Percentiles rank a stretch among this genome's conserved stretches.
Evolutionary conservation across 2,797 vertebrate genomes (phyloP).

Genomic region (Cynodonichthys magdalenae): DNA sequence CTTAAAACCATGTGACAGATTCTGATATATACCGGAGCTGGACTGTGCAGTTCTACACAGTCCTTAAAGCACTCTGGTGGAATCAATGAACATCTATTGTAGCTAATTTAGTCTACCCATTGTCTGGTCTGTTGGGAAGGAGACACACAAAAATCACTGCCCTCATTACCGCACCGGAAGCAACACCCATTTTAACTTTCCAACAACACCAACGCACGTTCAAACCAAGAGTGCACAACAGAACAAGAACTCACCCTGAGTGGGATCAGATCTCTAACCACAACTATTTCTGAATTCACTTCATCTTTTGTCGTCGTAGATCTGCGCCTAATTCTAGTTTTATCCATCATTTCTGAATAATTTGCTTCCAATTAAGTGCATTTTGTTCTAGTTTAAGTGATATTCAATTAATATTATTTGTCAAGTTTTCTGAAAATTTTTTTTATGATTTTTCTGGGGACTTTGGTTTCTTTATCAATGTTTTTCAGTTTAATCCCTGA

Average conservation of each 20-base stretch:
- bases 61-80: slow-evolving; percentile 31
- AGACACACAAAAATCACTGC: slow-evolving; percentile 70
- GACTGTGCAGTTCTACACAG: slow-evolving; percentile 19
- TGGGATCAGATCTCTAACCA: slow-evolving; percentile 40
- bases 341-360: too few relatives aligned
- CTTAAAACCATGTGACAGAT: slow-evolving; percentile 10
- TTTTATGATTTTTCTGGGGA: too few relatives aligned
- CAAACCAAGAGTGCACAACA: slow-evolving; percentile 50
- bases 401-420: too few relatives aligned
- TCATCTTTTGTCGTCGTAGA: background rate
- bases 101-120: slow-evolving; percentile 74
- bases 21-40: background rate
- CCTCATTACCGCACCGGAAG: slow-evolving; percentile 72
- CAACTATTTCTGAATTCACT: slow-evolving; percentile 27
- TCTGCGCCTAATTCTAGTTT: background rate
- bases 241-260: slow-evolving; percentile 45
- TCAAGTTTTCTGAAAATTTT: too few relatives aligned
- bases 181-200: slow-evolving; percentile 71
- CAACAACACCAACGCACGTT: slow-evolving; percentile 59
- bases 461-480: too few relatives aligned
- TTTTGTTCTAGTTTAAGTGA: too few relatives aligned
- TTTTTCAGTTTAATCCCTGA: too few relatives aligned
- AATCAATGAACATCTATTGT: slow-evolving; percentile 69
- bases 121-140: slow-evolving; percentile 66
- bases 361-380: too few relatives aligned